These are phyloP conservation scores for Sula dactylatra DNA, from an alignment of 2,113 vertebrate genomes.

Conservation along the genomic window DNA sequence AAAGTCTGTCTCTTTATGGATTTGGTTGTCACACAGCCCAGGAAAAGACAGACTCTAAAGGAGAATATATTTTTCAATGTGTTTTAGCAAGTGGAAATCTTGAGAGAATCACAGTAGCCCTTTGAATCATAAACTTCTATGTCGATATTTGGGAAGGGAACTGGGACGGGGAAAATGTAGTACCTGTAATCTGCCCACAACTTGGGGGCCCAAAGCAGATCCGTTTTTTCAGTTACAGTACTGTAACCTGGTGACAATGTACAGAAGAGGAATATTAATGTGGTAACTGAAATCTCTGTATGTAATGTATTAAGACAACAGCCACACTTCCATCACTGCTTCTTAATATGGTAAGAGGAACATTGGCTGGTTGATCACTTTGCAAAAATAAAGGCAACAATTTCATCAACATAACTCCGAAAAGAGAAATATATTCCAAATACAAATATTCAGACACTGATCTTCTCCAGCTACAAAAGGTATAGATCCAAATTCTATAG, in stretches of 20 bases:
- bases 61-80: background rate
- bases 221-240: accelerated
- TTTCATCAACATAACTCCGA: background rate
- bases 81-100: background rate
- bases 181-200: background rate
- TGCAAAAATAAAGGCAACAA: background rate
- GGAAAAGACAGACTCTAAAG: background rate
- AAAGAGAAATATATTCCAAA: background rate
- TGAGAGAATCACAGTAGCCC: background rate
- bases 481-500: background rate
- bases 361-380: background rate
- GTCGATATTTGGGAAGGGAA: background rate
- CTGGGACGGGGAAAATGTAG: background rate
- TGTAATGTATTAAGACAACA: background rate
- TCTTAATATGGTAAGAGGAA: background rate
- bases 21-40: background rate
- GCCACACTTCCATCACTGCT: background rate
- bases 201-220: background rate
- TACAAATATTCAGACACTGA: background rate
- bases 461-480: background rate
- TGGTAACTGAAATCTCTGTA: background rate
- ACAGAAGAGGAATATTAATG: background rate
- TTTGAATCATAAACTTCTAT: background rate
- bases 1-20: background rate
- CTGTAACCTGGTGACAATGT: background rate